These are phyloP conservation scores for Stenchaetothrips biformis DNA, from an alignment of 2,888 invertebrate species.

Conservation along the genomic window DNA sequence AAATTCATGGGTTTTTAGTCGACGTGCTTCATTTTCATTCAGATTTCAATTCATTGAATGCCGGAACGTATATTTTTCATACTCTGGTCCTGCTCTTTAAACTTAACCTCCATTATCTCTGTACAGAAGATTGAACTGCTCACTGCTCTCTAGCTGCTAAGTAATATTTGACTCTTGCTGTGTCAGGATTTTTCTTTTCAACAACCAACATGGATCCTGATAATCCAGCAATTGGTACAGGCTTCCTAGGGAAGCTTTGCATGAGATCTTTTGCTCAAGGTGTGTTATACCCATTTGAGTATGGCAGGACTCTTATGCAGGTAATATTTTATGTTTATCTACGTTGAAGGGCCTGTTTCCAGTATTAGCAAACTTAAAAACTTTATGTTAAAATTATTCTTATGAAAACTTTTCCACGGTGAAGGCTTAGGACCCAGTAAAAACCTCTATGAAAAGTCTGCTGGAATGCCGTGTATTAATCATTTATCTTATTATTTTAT, in stretches of 20 bases:
- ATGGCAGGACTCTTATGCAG: constrained; percentile 14
- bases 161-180: no score
- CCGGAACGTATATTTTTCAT: no score
- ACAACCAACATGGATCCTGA: not conserved
- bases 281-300: constrained; percentile 27
- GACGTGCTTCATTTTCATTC: no score
- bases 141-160: no score
- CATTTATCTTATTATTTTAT: not conserved
- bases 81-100: no score
- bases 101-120: no score
- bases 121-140: no score
- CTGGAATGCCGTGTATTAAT: not conserved
- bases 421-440: not conserved
- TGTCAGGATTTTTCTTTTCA: no score
- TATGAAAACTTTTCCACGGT: not conserved
- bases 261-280: not conserved
- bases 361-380: not conserved
- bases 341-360: not conserved
- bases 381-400: not conserved
- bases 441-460: not conserved
- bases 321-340: not conserved
- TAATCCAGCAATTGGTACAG: not conserved
- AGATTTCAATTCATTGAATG: no score
- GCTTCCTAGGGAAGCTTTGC: not conserved
- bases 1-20: no score